Base-by-base conservation (phyloP, 2,888 invertebrate species). In the Amphipoea lucens region DNA sequence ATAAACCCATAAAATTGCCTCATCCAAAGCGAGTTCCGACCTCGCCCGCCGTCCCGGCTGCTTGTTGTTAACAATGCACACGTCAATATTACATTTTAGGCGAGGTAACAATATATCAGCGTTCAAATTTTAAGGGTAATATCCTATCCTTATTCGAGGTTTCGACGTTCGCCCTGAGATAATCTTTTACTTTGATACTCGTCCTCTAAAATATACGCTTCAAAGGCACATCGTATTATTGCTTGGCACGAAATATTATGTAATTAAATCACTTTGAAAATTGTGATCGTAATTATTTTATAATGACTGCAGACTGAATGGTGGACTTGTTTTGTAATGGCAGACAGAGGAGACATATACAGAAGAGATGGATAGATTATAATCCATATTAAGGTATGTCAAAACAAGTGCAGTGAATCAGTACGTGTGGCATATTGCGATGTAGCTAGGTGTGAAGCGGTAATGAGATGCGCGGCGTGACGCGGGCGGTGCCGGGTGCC, bases 1-100 rank as follows among this genome's bases (percentile, higher is more conserved):
- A 95, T 95, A 95, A 95, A 92, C 94, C 93, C 92, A 94, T 94
- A 95, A 95, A 95, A 94, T 95, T 94, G 93, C 92, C 92, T 93
- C 92, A 91, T 93, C 91, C 90, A 91, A 90, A 90, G 91, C 89
- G 87, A 91, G 91, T 91, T 92, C 88, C 88, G 90, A 92, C 90
- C 88, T 90, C 89, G 86, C 83, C 88, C 91, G 88, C 73, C 82
- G 71, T 78, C 88, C 89, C 89, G 89, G 90, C 82, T 90, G 90
- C 90, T 91, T 92, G 90, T 91, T 91, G 91, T 92, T 93, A 93
- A 94, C 94, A 94, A 94, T 93, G 93, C 93, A 93, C 93, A 93
- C 92, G 92, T 93, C 92, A 93, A 95, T 96, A 95, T 95, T 94
- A 95, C 93, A 95, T 94, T 94, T 94, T 92, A 92, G 92, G 83